Evolutionary conservation across 2,113 vertebrate genomes (phyloP).

Genomic region (Choloepus hoffmanni): DNA sequence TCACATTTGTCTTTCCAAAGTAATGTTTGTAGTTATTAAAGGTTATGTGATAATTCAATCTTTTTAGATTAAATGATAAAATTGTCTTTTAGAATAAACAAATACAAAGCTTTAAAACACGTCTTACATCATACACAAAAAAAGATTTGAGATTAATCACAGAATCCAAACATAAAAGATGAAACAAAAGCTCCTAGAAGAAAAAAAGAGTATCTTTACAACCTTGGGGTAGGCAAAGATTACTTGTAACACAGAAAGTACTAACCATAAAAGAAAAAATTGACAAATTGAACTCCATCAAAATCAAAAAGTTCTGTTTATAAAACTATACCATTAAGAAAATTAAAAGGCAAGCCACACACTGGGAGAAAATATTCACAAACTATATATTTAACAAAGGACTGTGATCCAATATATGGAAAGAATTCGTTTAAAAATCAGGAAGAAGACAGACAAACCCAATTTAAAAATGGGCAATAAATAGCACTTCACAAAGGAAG

Average conservation of each 20-base stretch:
- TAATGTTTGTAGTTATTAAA: background rate
- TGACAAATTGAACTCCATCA: background rate
- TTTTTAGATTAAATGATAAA: background rate
- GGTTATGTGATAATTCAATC: background rate
- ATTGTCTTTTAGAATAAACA: background rate
- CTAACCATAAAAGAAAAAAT: background rate
- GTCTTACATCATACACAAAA: background rate
- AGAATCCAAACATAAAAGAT: background rate
- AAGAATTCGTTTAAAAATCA: slow-evolving; percentile 22
- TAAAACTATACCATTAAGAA: background rate
- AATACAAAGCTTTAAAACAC: background rate
- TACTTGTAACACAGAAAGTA: background rate
- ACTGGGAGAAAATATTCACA: background rate
- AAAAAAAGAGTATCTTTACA: slow-evolving; percentile 21
- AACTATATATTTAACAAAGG: background rate
- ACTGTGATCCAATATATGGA: background rate
- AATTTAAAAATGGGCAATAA: background rate
- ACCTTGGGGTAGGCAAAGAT: background rate
- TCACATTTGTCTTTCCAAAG: background rate
- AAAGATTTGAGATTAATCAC: background rate
- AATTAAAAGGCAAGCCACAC: background rate
- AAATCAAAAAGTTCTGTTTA: background rate
- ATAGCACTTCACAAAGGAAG: background rate
- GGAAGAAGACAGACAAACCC: background rate
- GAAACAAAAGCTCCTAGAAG: background rate